Percentiles rank a stretch among this genome's conserved stretches.
These are phyloP conservation scores for Metacarcinus magister DNA, from an alignment of 2,888 invertebrate genomes.

Conservation along the genomic window DNA sequence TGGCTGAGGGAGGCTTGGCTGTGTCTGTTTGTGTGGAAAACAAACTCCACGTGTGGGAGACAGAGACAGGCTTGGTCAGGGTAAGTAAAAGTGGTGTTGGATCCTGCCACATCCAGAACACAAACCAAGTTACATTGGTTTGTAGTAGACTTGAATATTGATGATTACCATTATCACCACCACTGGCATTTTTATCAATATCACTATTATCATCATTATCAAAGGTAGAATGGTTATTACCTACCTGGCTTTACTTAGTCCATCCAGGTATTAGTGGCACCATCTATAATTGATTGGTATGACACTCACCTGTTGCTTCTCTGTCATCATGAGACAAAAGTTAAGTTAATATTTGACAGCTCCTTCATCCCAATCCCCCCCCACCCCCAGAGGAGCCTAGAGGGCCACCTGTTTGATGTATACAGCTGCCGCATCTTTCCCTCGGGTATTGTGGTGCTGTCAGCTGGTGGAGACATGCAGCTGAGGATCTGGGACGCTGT, in stretches of 20 bases:
- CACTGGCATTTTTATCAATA: no score
- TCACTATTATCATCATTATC: no score
- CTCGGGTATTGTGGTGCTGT: slow-evolving; percentile 89
- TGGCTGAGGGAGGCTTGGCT: slow-evolving; percentile 88
- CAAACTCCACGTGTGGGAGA: slow-evolving; percentile 88
- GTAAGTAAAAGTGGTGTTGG: slow-evolving; percentile 84
- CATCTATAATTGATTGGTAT: no score
- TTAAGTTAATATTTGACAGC: no score
- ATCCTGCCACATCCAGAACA: neutral
- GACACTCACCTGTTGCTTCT: no score
- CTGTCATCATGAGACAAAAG: no score
- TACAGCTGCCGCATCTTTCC: slow-evolving; percentile 90
- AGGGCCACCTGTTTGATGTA: slow-evolving; percentile 89
- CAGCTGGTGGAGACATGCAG: slow-evolving; percentile 89
- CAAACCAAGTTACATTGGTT: no score
- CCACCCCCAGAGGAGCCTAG: slow-evolving; percentile 85
- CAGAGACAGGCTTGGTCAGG: slow-evolving; percentile 87
- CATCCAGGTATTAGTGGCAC: no score
- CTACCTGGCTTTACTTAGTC: no score
- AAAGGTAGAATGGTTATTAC: no score
- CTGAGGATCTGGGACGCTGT: slow-evolving; percentile 90
- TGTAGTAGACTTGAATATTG: no score
- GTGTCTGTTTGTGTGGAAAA: slow-evolving; percentile 88
- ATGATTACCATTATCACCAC: no score
- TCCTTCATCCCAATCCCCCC: neutral